Conservation (phyloP, 1,140 invertebrate genomes). For the Lineus longissimus region DNA sequence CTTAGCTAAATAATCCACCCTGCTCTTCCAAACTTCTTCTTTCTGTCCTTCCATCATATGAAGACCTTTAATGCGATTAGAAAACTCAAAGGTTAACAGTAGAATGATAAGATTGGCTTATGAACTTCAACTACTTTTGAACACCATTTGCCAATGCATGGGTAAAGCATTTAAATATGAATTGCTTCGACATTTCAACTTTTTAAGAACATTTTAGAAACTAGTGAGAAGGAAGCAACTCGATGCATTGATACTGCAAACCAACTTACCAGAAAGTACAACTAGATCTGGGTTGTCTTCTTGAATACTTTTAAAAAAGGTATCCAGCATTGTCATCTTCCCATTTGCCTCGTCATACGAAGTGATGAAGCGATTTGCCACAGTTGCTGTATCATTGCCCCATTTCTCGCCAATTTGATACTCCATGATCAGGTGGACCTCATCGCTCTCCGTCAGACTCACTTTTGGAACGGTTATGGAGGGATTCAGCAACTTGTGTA, state of each 20-base stretch:
- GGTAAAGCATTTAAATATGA: too few relatives aligned
- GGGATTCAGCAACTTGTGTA: slow-evolving; percentile 46
- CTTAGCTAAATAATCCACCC: slow-evolving; percentile 37
- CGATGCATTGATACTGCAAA: neutral
- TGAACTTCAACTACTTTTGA: too few relatives aligned
- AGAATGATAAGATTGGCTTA: too few relatives aligned
- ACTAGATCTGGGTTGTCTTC: slow-evolving; percentile 51
- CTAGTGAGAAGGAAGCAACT: too few relatives aligned
- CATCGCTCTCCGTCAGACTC: slow-evolving; percentile 49
- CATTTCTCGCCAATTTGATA: slow-evolving; percentile 53
- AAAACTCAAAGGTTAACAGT: too few relatives aligned
- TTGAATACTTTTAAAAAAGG: slow-evolving; percentile 50
- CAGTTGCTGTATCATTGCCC: slow-evolving; percentile 43
- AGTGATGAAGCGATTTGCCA: slow-evolving; percentile 55
- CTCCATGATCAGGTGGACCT: slow-evolving; percentile 57
- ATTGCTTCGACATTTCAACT: too few relatives aligned
- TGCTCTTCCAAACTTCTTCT: slow-evolving; percentile 42
- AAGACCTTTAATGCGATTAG: slow-evolving; percentile 22
- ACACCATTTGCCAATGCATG: too few relatives aligned
- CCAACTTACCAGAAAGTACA: slow-evolving; percentile 44
- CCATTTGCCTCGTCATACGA: slow-evolving; percentile 54
- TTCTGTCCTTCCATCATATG: slow-evolving; percentile 52
- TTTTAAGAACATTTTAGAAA: too few relatives aligned
- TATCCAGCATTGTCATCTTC: slow-evolving; percentile 46
- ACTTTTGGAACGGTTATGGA: slow-evolving; percentile 38